Evolutionary conservation across 2,888 invertebrate species (phyloP), one percentile per base, ranked within the genome.

Genomic region (Chrysopilus asiliformis): DNA sequence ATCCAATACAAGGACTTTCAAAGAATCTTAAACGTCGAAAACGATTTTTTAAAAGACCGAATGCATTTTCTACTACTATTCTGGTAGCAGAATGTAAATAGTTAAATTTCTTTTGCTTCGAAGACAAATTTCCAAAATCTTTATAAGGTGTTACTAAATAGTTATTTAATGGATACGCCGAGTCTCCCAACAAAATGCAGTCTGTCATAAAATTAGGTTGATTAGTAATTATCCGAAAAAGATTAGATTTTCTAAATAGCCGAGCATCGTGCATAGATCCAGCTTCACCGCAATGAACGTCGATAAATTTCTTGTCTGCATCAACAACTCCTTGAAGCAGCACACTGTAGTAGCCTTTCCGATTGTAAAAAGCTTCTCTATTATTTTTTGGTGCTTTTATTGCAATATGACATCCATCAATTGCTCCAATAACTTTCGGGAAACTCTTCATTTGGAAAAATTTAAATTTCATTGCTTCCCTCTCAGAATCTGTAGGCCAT

Each of bases 81-180:
- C 53, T 39, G 1, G 47, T 45, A 15, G 44, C 22, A 16, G 48
- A 49, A 39, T 49, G 47, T 10, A 46, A 36, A n/a, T 46, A 25
- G 34, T 55, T 58, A 33, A 49, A 55, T 2, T 40, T 36, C 30
- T 14, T 41, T 43, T 56, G 49, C 4, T 43, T 25, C 14, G 40
- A 36, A 4, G 48, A 49, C 7, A 56, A 38, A 37, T 41, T 36
- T 4, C 49, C 52, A 34, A 49, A 42, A 36, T 53, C 47, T 36
- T 47, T 49, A 40, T 45, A 55, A 10, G 51, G 53, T 12, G 49
- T 34, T 1, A 56, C 34, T 12, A 55, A 13, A 41, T 43, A 47
- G 2, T 13, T 29, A 2, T 17, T 42, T 39, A 43, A 27, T 4
- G 51, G 44, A 37, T 56, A 55, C 4, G 51, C 51, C 22, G 44